Evolutionary conservation across 92 coral and sea anemone species (phyloP).

Genomic region (Phymanthus crucifer): DNA sequence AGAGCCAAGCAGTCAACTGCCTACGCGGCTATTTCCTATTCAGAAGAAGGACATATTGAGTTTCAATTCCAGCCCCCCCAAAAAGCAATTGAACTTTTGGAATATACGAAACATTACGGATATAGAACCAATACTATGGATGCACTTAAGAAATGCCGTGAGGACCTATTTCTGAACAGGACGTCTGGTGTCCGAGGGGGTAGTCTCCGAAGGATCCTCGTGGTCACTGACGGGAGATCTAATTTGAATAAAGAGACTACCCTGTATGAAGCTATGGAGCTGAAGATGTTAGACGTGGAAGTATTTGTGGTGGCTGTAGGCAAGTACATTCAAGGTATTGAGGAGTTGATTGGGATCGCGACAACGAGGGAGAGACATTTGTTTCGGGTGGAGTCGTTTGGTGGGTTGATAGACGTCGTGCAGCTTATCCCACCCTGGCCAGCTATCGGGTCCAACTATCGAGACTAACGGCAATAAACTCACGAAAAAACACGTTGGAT

Average conservation of each 20-base stretch:
- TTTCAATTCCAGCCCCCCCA: conserved; percentile 37
- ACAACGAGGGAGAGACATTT: conserved; percentile 63
- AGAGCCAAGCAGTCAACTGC: conserved; percentile 50
- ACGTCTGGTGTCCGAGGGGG: conserved; percentile 46
- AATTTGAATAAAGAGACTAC: conserved; percentile 59
- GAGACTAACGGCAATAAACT: too few relatives aligned
- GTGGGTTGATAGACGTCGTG: conserved; percentile 28
- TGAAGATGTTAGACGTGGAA: conserved; percentile 58
- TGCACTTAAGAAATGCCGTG: conserved; percentile 59
- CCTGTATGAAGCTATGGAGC: conserved; percentile 54
- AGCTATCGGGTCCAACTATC: neutral
- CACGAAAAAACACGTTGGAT: too few relatives aligned
- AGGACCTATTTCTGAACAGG: conserved; percentile 31
- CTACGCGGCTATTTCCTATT: conserved; percentile 55
- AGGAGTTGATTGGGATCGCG: conserved; percentile 70
- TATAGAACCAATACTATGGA: conserved; percentile 72
- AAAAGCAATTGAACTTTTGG: conserved; percentile 37
- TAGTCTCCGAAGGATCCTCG: conserved; percentile 56
- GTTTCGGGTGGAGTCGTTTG: conserved; percentile 58
- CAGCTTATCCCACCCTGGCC: conserved; percentile 33
- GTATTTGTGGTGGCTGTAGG: conserved; percentile 87
- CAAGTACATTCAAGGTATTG: conserved; percentile 61
- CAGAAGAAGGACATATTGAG: conserved; percentile 41
- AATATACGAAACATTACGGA: conserved; percentile 12
- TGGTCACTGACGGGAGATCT: conserved; percentile 82